phyloP scores from a whole-genome alignment of 2,113 vertebrate genomes.

The Benitochromis conjunctus region DNA sequence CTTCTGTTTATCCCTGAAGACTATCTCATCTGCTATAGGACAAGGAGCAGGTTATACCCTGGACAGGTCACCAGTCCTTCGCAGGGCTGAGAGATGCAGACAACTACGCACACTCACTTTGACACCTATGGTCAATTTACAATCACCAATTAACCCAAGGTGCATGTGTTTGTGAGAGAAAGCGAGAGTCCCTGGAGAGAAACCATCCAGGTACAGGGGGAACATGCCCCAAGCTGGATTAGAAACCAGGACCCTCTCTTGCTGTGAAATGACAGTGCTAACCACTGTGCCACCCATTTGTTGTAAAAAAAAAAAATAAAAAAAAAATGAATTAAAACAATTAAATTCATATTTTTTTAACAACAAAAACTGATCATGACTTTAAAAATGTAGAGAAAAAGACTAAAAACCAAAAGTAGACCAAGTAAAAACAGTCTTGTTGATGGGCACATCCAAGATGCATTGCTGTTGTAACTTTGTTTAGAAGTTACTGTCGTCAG shows the following conservation, averaged over 20 bases:
- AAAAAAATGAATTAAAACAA: too few species aligned
- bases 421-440: neutral
- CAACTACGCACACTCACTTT: neutral
- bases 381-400: neutral
- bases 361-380: neutral
- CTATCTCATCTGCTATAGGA: neutral
- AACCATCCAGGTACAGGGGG: neutral
- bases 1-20: neutral
- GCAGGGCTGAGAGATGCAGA: neutral
- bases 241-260: neutral
- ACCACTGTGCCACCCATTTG: fast-evolving
- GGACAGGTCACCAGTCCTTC: neutral
- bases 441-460: too few species aligned
- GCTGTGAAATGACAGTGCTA: neutral
- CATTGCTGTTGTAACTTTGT: too few species aligned
- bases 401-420: neutral
- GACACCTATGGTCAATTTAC: neutral
- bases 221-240: neutral
- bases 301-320: neutral
- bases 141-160: neutral
- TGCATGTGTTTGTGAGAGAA: neutral
- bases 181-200: neutral
- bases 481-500: too few species aligned
- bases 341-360: neutral
- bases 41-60: neutral